Evolutionary conservation across 2,888 invertebrate genomes (phyloP), one percentile per base, ranked within the genome.

Genomic region (Caenorhabditis sp.): DNA sequence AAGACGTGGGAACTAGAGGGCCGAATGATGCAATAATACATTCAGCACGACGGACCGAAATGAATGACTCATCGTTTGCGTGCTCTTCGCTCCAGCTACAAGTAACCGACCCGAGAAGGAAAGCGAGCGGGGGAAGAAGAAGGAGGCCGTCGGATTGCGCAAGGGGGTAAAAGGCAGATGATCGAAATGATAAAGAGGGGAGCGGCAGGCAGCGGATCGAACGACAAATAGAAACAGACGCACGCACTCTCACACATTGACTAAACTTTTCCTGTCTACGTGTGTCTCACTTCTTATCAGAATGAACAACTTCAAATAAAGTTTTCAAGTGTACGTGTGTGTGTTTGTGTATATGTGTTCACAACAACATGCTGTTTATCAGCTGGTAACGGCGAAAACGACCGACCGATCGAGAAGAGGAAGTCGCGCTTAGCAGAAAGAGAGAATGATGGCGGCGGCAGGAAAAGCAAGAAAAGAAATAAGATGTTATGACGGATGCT

Each of bases 181-280:
- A 68, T 66, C 48, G 39, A 20, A 52, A 68, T 59, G 68, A 68
- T 68, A 68, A 68, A 68, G 68, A 68, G 52, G 52, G 68, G 68
- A 68, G 68, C 62, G 71, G 58, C 53, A 35, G 50, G 35, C 43
- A 50, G 41, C 53, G 37, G 50, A 61, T 43, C 32, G 62, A 62
- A 55, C 52, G 46, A 61, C 53, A 53, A 61, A 61, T 46, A 53
- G 41, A 55, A 37, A 39, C 32, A 53, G 15, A 66, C 45, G 37
- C 32, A 55, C 15, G 22, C 26, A 45, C n/a, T 45, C 32, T 15
- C 26, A 56, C 30, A 59, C 35, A 39, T 41, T n/a, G n/a, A n/a
- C n/a, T n/a, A n/a, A n/a, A n/a, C n/a, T 62, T 53, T 46, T 45
- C 4, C 61, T 32, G 71, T 55, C 61, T 71, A 52, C 53, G 56